phyloP scores from a whole-genome alignment of 2,888 invertebrate species.

The Hydroisotoma schaefferi region DNA sequence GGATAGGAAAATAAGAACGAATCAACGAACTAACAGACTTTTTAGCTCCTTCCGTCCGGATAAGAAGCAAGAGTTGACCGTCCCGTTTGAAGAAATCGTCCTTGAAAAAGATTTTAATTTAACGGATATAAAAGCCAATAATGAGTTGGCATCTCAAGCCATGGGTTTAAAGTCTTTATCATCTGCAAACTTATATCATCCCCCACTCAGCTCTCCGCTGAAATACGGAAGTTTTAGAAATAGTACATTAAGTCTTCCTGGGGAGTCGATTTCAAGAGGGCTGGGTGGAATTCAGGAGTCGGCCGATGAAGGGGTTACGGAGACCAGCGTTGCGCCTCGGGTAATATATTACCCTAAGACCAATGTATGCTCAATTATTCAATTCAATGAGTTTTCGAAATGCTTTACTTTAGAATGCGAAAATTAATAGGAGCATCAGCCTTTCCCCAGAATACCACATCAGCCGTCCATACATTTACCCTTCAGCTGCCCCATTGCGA shows the following conservation, averaged over 20 bases:
- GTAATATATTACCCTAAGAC: too few relatives aligned
- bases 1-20: constrained; percentile 34
- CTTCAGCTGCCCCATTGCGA: background rate
- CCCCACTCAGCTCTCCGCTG: background rate
- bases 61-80: constrained; percentile 30
- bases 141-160: background rate
- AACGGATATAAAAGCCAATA: constrained; percentile 17
- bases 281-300: constrained; percentile 9
- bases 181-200: constrained; percentile 1
- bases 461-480: background rate
- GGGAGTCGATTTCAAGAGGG: constrained; percentile 19
- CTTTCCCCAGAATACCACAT: background rate
- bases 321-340: too few relatives aligned
- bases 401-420: background rate
- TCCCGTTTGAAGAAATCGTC: constrained; percentile 38
- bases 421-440: constrained; percentile 4
- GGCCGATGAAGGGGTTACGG: background rate
- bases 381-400: background rate
- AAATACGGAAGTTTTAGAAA: constrained; percentile 12
- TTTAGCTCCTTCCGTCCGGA: constrained; percentile 34
- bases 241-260: constrained; percentile 35
- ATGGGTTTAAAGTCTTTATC: constrained; percentile 2
- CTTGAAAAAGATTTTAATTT: constrained; percentile 28
- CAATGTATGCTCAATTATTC: background rate
- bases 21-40: constrained; percentile 23